Conservation (phyloP, 2,888 invertebrate genomes). For the Drosophila histrio region DNA sequence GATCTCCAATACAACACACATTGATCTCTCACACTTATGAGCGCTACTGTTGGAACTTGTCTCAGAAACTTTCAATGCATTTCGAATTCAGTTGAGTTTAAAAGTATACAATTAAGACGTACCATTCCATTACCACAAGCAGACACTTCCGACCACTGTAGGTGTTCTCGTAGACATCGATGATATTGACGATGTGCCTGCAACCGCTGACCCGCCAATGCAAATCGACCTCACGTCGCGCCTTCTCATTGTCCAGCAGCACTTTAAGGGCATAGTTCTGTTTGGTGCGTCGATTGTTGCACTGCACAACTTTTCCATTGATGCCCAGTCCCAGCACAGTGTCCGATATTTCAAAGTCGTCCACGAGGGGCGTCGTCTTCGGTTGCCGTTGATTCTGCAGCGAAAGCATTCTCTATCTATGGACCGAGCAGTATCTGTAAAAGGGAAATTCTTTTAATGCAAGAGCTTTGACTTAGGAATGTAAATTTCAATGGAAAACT, state of each 20-base stretch:
- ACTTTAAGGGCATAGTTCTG: constrained; percentile 96
- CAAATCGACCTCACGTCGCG: constrained; percentile 96
- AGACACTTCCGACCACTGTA: constrained; percentile 96
- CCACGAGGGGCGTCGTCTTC: constrained; percentile 92
- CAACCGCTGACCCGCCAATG: constrained; percentile 97
- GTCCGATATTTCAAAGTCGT: constrained; percentile 96
- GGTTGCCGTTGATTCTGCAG: constrained; percentile 83
- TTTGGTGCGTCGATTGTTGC: constrained; percentile 90
- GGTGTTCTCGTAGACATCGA: constrained; percentile 98
- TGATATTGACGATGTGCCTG: constrained; percentile 94
- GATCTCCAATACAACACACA: too few relatives aligned
- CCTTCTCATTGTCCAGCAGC: constrained; percentile 95
- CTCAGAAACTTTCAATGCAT: too few relatives aligned
- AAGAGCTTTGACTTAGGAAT: too few relatives aligned
- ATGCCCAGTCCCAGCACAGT: constrained; percentile 98
- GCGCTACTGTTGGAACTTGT: too few relatives aligned
- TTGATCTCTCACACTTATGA: too few relatives aligned
- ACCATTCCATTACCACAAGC: constrained; percentile 99
- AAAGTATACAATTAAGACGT: constrained; percentile 60
- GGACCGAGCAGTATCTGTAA: constrained; percentile 9
- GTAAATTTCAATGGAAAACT: too few relatives aligned
- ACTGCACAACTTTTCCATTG: constrained; percentile 99
- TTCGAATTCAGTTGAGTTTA: background rate
- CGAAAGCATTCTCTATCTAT: constrained; percentile 51
- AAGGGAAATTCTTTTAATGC: too few relatives aligned